phyloP scores from a whole-genome alignment of 2,888 invertebrate species.

The Leptura quadrifasciata region DNA sequence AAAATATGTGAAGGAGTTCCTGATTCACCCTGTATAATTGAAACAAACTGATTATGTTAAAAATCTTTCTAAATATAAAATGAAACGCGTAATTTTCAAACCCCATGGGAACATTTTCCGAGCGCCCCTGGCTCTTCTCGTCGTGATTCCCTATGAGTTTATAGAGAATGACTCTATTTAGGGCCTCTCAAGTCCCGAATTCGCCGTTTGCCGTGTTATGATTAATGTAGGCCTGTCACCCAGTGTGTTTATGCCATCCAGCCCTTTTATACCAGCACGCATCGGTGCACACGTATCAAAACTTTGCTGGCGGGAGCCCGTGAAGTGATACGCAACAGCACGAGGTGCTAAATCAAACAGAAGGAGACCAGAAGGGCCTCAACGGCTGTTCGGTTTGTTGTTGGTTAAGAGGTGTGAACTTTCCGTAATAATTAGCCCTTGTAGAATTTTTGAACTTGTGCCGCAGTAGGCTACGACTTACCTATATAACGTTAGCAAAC shows the following conservation, averaged over 20 bases:
- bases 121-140: constrained; percentile 39
- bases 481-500: too few species aligned
- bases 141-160: constrained; percentile 44
- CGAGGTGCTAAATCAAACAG: constrained; percentile 56
- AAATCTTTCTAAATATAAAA: background rate
- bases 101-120: constrained; percentile 28
- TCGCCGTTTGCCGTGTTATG: constrained; percentile 68
- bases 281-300: constrained; percentile 74
- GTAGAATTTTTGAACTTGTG: background rate
- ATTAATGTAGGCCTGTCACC: constrained; percentile 70
- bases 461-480: background rate
- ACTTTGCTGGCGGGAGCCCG: constrained; percentile 69
- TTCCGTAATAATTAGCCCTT: constrained; percentile 36
- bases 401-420: constrained; percentile 54
- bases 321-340: constrained; percentile 53
- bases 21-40: too few species aligned
- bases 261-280: constrained; percentile 72
- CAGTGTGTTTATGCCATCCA: constrained; percentile 70
- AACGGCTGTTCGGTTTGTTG: constrained; percentile 54
- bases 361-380: constrained; percentile 47
- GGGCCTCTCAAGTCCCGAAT: constrained; percentile 63
- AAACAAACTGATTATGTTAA: background rate
- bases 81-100: background rate
- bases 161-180: constrained; percentile 67
- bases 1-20: too few species aligned